Evolutionary conservation across 2,888 invertebrate genomes (phyloP).

Genomic region (Tetragnatha montana): DNA sequence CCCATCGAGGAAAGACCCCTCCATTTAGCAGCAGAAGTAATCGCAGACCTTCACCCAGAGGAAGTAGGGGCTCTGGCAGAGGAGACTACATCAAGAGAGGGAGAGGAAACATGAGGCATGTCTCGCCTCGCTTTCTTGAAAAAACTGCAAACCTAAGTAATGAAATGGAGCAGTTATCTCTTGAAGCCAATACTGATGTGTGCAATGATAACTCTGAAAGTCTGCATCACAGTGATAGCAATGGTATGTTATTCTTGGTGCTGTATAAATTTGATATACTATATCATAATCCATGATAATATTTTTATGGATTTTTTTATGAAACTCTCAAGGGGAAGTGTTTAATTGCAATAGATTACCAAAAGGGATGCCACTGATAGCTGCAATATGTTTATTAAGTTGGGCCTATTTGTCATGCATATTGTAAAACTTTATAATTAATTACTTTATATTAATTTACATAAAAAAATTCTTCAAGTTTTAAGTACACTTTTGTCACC

Average conservation of each 20-base stretch:
- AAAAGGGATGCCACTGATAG: too few relatives aligned
- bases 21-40: slow-evolving; percentile 41
- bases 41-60: slow-evolving; percentile 11
- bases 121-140: slow-evolving; percentile 61
- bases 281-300: too few relatives aligned
- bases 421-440: too few relatives aligned
- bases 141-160: slow-evolving; percentile 33
- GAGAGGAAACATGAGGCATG: slow-evolving; percentile 46
- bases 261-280: too few relatives aligned
- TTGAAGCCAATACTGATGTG: slow-evolving; percentile 25
- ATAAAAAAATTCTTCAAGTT: too few relatives aligned
- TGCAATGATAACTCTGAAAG: slow-evolving; percentile 42
- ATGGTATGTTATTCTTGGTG: slow-evolving; percentile 14
- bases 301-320: too few relatives aligned
- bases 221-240: slow-evolving; percentile 20
- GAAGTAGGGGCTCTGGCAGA: slow-evolving; percentile 48
- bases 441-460: too few relatives aligned
- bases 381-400: too few relatives aligned
- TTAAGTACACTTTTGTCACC: too few relatives aligned
- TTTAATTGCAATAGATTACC: too few relatives aligned
- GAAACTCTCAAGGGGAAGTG: too few relatives aligned
- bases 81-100: slow-evolving; percentile 53
- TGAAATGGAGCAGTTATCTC: slow-evolving; percentile 56
- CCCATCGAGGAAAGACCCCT: slow-evolving; percentile 38
- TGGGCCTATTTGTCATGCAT: too few relatives aligned